A percentile compares a stretch with the other conserved stretches of the same genome.
Conservation (phyloP, 2,888 invertebrate genomes). For the Trachelus iudaicus region DNA sequence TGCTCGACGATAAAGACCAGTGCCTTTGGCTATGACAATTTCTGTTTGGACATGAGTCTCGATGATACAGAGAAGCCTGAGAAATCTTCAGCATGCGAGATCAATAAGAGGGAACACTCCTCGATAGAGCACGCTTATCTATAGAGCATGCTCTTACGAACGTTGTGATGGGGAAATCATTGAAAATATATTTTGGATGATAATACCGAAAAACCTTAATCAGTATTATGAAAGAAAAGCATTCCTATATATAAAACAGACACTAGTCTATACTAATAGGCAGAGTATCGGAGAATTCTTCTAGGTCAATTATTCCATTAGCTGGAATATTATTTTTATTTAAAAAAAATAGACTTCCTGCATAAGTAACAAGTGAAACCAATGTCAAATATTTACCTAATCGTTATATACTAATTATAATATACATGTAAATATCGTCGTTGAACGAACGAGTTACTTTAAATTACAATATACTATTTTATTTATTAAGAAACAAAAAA, state of each 20-base stretch:
- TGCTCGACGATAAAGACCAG: conserved; percentile 35
- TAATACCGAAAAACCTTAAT: not conserved
- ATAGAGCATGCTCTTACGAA: conserved; percentile 13
- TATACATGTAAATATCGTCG: not conserved
- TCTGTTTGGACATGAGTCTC: conserved; percentile 43
- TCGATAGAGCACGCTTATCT: conserved; percentile 38
- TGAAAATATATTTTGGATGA: not conserved
- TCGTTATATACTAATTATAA: not conserved
- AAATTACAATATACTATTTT: not conserved
- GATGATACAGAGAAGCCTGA: conserved; percentile 19
- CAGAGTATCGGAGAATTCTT: not conserved
- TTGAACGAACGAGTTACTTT: too few relatives aligned
- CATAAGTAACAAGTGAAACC: not conserved
- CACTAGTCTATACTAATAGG: not conserved
- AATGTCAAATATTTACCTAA: not conserved
- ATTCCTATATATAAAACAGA: not conserved
- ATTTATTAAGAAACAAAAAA: not conserved
- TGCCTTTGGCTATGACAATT: conserved; percentile 49
- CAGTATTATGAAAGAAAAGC: not conserved
- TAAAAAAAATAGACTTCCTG: not conserved
- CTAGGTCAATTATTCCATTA: not conserved
- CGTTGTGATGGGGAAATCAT: not conserved
- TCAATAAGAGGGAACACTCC: conserved; percentile 5
- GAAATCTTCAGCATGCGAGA: not conserved
- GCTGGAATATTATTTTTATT: not conserved